Evolutionary conservation across 2,888 invertebrate genomes (phyloP).

Genomic region (Bombylius discolor): DNA sequence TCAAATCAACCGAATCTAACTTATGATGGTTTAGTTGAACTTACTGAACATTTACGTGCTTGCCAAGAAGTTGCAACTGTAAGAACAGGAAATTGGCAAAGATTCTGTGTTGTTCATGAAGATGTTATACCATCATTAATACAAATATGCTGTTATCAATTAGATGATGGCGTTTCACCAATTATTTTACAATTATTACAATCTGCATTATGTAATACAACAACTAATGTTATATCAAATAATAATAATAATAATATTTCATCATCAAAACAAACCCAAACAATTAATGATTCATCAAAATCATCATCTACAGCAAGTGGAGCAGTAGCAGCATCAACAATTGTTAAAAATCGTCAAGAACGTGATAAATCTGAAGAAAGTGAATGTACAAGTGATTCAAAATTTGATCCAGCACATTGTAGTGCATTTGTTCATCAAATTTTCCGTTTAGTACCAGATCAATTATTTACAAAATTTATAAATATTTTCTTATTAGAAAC

Average conservation of each 20-base stretch:
- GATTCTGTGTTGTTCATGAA: constrained; percentile 63
- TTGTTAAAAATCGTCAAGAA: constrained; percentile 41
- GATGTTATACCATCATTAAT: constrained; percentile 69
- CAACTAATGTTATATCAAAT: constrained; percentile 17
- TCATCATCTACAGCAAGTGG: not conserved
- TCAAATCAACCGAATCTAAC: constrained; percentile 43
- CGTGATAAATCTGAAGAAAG: constrained; percentile 55
- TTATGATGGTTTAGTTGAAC: constrained; percentile 82
- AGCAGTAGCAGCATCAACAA: not conserved
- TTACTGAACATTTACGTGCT: constrained; percentile 89
- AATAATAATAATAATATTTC: constrained; percentile 14
- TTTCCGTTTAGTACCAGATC: constrained; percentile 45
- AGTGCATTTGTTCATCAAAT: constrained; percentile 55
- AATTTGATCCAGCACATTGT: constrained; percentile 55
- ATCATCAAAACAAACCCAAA: constrained; percentile 13
- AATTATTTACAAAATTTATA: constrained; percentile 51
- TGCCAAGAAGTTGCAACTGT: constrained; percentile 86
- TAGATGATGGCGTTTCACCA: constrained; percentile 86
- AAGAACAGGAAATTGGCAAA: constrained; percentile 92
- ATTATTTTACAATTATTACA: constrained; percentile 82
- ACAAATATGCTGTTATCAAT: constrained; percentile 60
- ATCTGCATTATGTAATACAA: constrained; percentile 64
- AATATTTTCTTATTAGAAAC: constrained; percentile 86
- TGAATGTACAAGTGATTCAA: constrained; percentile 43
- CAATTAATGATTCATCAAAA: constrained; percentile 20